A percentile compares a stretch with the other conserved stretches of the same genome.
Evolutionary conservation across 2,113 vertebrate species (phyloP).

Genomic region (Oreamnos americanus): DNA sequence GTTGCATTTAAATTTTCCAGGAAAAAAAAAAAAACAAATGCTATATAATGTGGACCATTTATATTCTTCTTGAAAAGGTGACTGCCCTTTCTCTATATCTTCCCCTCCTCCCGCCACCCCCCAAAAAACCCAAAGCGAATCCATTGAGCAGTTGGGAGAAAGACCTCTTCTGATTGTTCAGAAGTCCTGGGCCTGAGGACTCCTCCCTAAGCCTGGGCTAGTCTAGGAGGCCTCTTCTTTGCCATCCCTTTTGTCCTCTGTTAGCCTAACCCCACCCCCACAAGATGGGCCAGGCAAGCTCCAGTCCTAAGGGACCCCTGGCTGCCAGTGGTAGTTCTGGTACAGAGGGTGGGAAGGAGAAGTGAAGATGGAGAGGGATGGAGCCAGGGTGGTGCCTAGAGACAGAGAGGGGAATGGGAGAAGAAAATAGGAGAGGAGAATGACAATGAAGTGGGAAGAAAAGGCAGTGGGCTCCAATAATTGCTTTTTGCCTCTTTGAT

Average conservation of each 20-base stretch:
- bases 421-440: neutral
- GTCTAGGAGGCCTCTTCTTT: neutral
- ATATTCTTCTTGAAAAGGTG: neutral
- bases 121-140: neutral
- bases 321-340: neutral
- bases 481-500: accelerated
- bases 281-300: neutral
- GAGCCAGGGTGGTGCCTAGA: neutral
- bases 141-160: neutral
- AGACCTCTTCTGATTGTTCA: neutral
- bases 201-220: neutral
- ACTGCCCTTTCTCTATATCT: neutral
- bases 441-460: neutral
- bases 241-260: neutral
- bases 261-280: neutral
- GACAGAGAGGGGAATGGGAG: neutral
- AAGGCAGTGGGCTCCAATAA: neutral
- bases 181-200: no score
- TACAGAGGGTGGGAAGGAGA: neutral
- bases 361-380: neutral
- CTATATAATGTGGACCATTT: neutral
- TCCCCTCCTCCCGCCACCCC: no score
- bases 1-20: conserved; percentile 16
- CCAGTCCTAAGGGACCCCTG: neutral
- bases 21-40: conserved; percentile 48